phyloP scores from a whole-genome alignment of 2,888 invertebrate species.

The Clusia tigrina region DNA sequence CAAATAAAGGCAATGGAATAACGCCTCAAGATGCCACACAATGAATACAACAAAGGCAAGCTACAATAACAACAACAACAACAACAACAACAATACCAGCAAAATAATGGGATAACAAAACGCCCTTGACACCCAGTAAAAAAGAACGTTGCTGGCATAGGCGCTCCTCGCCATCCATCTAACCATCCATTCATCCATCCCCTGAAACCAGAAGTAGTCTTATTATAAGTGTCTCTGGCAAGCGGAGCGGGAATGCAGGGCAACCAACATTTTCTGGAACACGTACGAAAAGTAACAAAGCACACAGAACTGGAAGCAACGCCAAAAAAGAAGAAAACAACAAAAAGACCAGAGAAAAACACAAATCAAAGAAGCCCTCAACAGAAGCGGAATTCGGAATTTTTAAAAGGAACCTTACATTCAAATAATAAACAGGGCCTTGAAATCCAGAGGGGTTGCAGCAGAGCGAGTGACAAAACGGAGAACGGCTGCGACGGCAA shows the following conservation, averaged over 20 bases:
- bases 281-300: slow-evolving; percentile 38
- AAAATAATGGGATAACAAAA: slow-evolving; percentile 61
- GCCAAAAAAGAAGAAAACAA: slow-evolving; percentile 1
- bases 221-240: slow-evolving; percentile 37
- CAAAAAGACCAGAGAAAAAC: not conserved
- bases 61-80: slow-evolving; percentile 27
- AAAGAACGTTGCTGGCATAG: slow-evolving; percentile 18
- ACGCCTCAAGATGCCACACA: slow-evolving; percentile 3
- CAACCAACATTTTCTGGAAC: slow-evolving; percentile 17
- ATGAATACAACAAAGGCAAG: not conserved
- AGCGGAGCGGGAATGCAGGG: slow-evolving; percentile 3
- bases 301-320: not conserved
- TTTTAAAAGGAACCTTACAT: slow-evolving; percentile 2
- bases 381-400: slow-evolving; percentile 18
- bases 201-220: slow-evolving; percentile 44
- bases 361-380: not conserved
- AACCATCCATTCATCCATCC: too few species aligned
- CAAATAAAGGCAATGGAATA: slow-evolving; percentile 20
- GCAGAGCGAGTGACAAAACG: not conserved
- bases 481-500: slow-evolving; percentile 1
- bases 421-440: slow-evolving; percentile 11
- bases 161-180: not conserved
- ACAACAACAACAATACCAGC: slow-evolving; percentile 26
- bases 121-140: slow-evolving; percentile 63
- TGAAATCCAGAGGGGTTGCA: not conserved